These are phyloP conservation scores for Nothura maculosa DNA, from an alignment of 2,797 vertebrate genomes.

Conservation along the genomic window DNA sequence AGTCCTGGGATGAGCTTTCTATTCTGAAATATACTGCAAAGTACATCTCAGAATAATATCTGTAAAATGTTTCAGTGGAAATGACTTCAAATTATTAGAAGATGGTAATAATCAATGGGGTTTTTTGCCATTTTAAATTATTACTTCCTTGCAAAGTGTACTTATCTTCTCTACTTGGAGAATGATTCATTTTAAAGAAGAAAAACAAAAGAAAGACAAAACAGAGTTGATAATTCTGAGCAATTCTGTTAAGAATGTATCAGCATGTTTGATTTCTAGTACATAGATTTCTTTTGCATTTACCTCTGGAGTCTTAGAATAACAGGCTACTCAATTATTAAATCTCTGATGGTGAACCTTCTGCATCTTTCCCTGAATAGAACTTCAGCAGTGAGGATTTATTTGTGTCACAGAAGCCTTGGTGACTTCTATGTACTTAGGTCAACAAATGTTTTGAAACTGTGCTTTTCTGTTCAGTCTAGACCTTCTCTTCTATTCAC, in stretches of 20 bases:
- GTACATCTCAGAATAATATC: not conserved
- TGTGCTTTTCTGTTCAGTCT: not conserved
- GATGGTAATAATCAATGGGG: not conserved
- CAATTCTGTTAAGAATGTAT: constrained; percentile 28
- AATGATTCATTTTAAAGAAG: not conserved
- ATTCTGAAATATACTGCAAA: not conserved
- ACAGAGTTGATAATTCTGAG: constrained; percentile 40
- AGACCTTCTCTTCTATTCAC: constrained; percentile 4
- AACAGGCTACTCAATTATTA: constrained; percentile 45
- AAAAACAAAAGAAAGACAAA: constrained; percentile 3
- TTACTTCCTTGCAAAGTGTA: not conserved
- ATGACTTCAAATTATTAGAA: constrained; percentile 37
- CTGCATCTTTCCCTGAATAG: constrained; percentile 1
- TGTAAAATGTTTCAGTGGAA: no score
- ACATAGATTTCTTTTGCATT: constrained; percentile 22
- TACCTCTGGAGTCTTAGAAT: not conserved
- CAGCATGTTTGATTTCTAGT: not conserved
- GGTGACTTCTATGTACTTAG: constrained; percentile 21
- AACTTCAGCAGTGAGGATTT: constrained; percentile 12
- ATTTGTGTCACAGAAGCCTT: constrained; percentile 9
- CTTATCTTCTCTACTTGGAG: constrained; percentile 8
- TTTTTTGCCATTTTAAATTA: constrained; percentile 4
- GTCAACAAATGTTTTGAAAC: constrained; percentile 37
- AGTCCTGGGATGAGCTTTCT: not conserved
- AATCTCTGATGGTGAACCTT: constrained; percentile 17